Evolutionary conservation across 2,797 vertebrate species (phyloP), one percentile per base, ranked within the genome.

Genomic region (Darevskia nairensis): DNA sequence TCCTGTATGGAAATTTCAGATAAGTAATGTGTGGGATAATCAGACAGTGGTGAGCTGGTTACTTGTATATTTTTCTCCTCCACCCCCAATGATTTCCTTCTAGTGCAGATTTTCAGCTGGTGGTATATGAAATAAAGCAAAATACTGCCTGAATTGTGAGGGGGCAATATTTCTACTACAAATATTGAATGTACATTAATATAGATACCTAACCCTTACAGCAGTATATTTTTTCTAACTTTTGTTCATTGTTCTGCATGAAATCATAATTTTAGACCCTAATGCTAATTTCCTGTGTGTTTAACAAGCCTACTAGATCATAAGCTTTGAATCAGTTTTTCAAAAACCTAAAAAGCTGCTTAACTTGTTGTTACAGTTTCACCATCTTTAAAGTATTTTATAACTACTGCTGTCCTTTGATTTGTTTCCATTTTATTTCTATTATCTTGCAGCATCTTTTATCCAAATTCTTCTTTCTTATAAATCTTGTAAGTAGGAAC

Each of bases 391-490:
- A 97, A 97, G 97, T 97, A 97, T 96, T 97, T 97, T 98, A 97
- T 97, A 97, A 97, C 97, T 98, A 98, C 96, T 98, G 97, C 98
- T 99, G 98, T 98, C 98, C 98, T 99, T 99, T 98, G 98, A 98
- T 98, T 97, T 99, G 97, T 98, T 98, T 99, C 98, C 98, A 98
- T 98, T 98, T 99, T 97, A 98, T 99, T 98, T 99, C 98, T 98
- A 98, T 99, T 99, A 98, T 99, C 98, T 99, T 99, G 98, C 98
- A 99, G 98, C 98, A 98, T 99, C 98, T 98, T 99, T 99, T 99
- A 99, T 99, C 98, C 98, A 99, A 99, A 99, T 99, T 98, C 98
- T 99, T 98, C 98, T 99, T 99, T 99, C 98, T 99, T 99, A 99
- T 98, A 99, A 99, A 98, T 99, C 98, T 98, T 98, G 98, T 99